Evolutionary conservation across 2,113 vertebrate species (phyloP).

Genomic region (Aegithalos caudatus): DNA sequence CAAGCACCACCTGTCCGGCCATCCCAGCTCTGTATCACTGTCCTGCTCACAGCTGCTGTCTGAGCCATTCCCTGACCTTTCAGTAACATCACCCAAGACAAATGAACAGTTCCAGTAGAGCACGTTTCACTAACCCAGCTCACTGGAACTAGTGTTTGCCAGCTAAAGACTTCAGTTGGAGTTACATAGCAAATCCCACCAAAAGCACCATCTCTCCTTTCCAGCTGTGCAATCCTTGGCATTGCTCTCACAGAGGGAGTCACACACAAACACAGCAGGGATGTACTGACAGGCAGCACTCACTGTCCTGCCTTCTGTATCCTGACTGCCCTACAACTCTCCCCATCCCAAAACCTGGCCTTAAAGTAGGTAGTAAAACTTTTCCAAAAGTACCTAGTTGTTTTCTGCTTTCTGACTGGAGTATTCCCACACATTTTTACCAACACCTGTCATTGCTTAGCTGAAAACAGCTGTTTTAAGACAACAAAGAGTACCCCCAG

Average conservation of each 20-base stretch:
- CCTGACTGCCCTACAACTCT: accelerated
- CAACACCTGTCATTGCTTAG: neutral
- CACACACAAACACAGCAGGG: accelerated
- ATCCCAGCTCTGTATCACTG: accelerated
- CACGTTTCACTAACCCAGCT: neutral
- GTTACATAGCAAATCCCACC: neutral
- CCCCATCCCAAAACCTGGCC: neutral
- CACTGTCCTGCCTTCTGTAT: neutral
- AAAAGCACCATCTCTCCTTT: neutral
- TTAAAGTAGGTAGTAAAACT: neutral
- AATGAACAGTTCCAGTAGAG: neutral
- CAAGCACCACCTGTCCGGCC: accelerated
- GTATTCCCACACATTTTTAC: neutral
- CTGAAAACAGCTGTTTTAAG: neutral
- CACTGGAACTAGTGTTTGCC: neutral
- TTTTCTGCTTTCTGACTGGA: neutral
- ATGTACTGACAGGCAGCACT: neutral
- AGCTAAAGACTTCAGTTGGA: neutral
- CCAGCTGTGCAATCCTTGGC: neutral
- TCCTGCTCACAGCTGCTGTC: neutral
- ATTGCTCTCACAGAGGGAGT: neutral
- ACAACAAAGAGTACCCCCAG: neutral
- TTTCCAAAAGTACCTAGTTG: neutral
- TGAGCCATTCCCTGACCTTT: neutral
- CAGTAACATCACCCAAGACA: neutral